Evolutionary conservation across 2,888 invertebrate species (phyloP), one percentile per base, ranked within the genome.

Genomic region (Parelbella ahira): DNA sequence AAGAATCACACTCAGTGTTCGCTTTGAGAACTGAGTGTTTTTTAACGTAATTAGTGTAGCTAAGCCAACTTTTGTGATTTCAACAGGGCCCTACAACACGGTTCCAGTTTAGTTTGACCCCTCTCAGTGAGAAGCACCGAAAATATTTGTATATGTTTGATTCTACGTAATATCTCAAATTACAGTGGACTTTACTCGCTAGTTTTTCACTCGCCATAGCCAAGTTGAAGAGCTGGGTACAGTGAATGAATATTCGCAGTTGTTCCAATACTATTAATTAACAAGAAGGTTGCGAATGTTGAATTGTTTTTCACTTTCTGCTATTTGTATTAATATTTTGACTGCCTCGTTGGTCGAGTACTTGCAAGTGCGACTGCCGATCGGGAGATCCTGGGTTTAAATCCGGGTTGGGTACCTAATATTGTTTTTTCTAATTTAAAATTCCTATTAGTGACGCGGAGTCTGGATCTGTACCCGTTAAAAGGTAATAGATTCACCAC

Each of bases 11-110:
- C 33, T 19, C 19, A 15, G 11, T 15, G 24, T 18, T 43, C 29
- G 43, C 43, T 36, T 36, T 29, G 30, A 36, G 43, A 18, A 7
- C 18, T 57, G 37, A 73, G 66, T 70, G 73, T 72, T 76, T 77
- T 77, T 77, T 72, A 72, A 79, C 68, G 63, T 80, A 81, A 81
- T 82, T 82, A 81, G 72, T 72, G 76, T 24, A 11, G 29, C 36
- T 29, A 34, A 43, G 29, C 18, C 30, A 42, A 43, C 43, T 43
- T 43, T 43, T 36, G 36, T 30, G 9, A 36, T 13, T 12, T 30
- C 34, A 18, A 34, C 42, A 21, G 9, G n/a, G 23, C 12, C 19
- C 7, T 19, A 13, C 20, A 33, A n/a, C 11, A 5, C 1, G 27
- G n/a, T n/a, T 4, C 41, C 34, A 42, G 23, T 23, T 21, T 34